Evolutionary conservation across 2,113 vertebrate species (phyloP).

Genomic region (Phrynosoma blainvillii): DNA sequence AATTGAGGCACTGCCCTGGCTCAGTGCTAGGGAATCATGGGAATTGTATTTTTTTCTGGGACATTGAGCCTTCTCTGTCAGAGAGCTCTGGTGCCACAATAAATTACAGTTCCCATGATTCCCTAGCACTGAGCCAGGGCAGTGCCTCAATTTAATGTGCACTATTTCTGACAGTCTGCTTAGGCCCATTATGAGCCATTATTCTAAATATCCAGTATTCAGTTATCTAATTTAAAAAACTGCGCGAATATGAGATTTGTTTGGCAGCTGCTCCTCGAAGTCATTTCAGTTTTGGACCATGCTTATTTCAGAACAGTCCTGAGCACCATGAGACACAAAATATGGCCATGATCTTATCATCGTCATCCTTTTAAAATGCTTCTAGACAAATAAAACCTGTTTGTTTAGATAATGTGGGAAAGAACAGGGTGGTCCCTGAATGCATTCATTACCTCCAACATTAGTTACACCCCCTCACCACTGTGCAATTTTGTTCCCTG

Average conservation of each 20-base stretch:
- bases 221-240: neutral
- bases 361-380: slow-evolving; percentile 30
- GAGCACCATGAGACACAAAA: slow-evolving; percentile 16
- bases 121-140: too few species aligned
- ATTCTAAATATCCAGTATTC: slow-evolving; percentile 10
- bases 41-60: too few species aligned
- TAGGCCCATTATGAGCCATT: neutral
- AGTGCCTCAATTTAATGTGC: too few species aligned
- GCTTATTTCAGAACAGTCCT: slow-evolving; percentile 36
- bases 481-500: neutral
- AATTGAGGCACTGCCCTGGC: too few species aligned
- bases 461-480: neutral
- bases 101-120: too few species aligned
- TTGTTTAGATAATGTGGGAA: slow-evolving; percentile 39
- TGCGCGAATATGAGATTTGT: neutral
- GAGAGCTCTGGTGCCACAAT: too few species aligned
- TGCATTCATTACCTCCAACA: slow-evolving; percentile 14
- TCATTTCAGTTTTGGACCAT: neutral
- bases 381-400: slow-evolving; percentile 38
- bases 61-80: too few species aligned
- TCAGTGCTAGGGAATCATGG: too few species aligned
- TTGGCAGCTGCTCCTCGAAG: neutral
- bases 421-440: slow-evolving; percentile 43
- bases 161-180: too few species aligned
- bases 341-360: slow-evolving; percentile 11